phyloP scores from a whole-genome alignment of 2,113 vertebrate genomes.

The Setophaga kirtlandii region DNA sequence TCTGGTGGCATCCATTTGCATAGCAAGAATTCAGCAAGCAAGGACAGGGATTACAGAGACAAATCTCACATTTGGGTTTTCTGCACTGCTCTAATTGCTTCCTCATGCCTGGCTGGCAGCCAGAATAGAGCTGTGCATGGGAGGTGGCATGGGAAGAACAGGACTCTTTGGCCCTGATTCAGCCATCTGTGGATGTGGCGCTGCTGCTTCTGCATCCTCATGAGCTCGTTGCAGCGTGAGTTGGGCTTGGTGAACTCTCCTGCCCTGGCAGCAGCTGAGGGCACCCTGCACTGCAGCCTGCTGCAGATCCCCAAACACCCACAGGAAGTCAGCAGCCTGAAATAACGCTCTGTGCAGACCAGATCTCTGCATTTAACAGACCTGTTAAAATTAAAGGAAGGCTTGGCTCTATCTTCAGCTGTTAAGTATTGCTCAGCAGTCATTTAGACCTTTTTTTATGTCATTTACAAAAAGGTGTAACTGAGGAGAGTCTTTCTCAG shows the following conservation, averaged over 20 bases:
- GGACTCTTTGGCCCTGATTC: not conserved
- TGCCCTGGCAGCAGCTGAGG: not conserved
- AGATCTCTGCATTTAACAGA: not conserved
- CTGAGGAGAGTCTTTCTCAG: not conserved
- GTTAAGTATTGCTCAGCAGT: not conserved
- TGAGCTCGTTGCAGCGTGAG: accelerated
- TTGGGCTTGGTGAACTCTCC: not conserved
- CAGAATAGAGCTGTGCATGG: not conserved
- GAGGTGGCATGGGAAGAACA: not conserved
- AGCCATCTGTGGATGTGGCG: not conserved
- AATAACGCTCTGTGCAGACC: not conserved
- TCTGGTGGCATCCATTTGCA: not conserved
- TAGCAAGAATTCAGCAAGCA: not conserved
- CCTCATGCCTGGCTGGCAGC: not conserved
- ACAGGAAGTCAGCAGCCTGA: not conserved
- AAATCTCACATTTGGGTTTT: not conserved
- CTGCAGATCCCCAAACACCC: not conserved
- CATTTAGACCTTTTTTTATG: not conserved
- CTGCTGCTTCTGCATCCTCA: not conserved
- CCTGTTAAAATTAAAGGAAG: not conserved
- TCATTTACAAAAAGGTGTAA: not conserved
- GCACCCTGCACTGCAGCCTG: not conserved
- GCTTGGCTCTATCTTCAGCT: not conserved
- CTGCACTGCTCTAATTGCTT: not conserved
- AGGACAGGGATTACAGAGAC: not conserved